A percentile compares a stretch with the other conserved stretches of the same genome.
phyloP scores from a whole-genome alignment of 1,140 invertebrate genomes.

The Drosophila pseudoananassae region DNA sequence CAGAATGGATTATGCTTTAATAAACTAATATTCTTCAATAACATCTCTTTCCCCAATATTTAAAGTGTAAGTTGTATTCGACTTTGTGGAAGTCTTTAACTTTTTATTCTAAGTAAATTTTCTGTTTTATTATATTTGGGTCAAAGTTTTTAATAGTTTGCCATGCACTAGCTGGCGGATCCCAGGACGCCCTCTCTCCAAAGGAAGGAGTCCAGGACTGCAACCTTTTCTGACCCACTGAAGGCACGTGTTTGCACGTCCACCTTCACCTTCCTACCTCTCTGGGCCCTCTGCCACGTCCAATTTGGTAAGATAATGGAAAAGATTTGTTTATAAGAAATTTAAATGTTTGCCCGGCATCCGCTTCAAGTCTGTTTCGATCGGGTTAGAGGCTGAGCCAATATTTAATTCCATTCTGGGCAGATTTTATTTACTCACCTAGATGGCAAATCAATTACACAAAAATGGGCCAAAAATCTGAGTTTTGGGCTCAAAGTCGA shows the following conservation, averaged over 20 bases:
- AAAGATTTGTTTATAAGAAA: conserved; percentile 67
- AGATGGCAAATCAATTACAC: conserved; percentile 70
- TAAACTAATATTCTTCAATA: neutral
- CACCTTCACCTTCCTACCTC: neutral
- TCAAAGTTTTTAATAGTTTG: conserved; percentile 79
- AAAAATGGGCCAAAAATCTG: conserved; percentile 32
- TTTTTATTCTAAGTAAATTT: conserved; percentile 56
- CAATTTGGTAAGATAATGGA: conserved; percentile 41
- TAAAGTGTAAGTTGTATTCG: neutral
- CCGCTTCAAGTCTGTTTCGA: conserved; percentile 21
- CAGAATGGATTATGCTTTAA: no score
- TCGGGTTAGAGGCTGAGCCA: conserved; percentile 8
- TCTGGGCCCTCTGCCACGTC: neutral
- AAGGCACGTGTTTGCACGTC: conserved; percentile 34
- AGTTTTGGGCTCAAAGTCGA: conserved; percentile 13
- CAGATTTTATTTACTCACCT: conserved; percentile 47
- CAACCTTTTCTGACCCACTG: conserved; percentile 41
- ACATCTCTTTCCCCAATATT: neutral
- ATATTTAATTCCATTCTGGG: conserved; percentile 64
- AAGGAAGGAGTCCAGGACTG: neutral
- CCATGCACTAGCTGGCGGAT: conserved; percentile 44
- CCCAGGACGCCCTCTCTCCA: neutral
- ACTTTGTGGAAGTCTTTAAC: neutral
- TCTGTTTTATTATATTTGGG: conserved; percentile 77
- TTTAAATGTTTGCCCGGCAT: conserved; percentile 44